phyloP scores from a whole-genome alignment of 2,113 vertebrate genomes.

The Corapipo altera region DNA sequence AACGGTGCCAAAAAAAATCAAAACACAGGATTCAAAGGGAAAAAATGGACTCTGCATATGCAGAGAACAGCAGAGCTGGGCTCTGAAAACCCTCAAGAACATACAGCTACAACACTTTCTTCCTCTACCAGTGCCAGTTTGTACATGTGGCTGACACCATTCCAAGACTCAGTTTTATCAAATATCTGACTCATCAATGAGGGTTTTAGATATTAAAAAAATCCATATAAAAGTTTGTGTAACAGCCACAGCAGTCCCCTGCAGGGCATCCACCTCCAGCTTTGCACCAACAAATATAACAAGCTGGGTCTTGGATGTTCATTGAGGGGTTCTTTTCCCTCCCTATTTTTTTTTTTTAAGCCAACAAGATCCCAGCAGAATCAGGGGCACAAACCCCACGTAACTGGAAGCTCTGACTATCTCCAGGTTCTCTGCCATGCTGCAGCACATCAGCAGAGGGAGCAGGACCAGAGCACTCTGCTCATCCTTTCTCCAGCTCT shows the following conservation, averaged over 20 bases:
- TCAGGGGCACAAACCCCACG: background rate
- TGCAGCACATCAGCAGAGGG: slow-evolving; percentile 18
- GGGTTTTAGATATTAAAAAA: background rate
- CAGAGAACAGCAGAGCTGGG: background rate
- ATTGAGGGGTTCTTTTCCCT: background rate
- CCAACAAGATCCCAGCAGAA: background rate
- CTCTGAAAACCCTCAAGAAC: background rate
- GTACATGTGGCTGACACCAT: background rate
- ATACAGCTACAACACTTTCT: background rate
- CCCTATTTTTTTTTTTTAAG: background rate
- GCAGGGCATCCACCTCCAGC: background rate
- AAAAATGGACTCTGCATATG: background rate
- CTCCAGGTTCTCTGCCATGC: background rate
- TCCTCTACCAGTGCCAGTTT: background rate
- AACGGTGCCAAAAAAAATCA: background rate
- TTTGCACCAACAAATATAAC: background rate
- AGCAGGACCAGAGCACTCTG: background rate
- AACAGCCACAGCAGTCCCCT: background rate
- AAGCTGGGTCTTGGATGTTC: background rate
- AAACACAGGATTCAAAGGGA: background rate
- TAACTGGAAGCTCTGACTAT: background rate
- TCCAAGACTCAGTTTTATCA: background rate
- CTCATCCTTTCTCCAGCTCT: background rate
- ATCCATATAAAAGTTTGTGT: background rate
- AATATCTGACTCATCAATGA: background rate